Evolutionary conservation across 2,113 vertebrate genomes (phyloP), one percentile per base, ranked within the genome.

Genomic region (Urocynchramus pylzowi): DNA sequence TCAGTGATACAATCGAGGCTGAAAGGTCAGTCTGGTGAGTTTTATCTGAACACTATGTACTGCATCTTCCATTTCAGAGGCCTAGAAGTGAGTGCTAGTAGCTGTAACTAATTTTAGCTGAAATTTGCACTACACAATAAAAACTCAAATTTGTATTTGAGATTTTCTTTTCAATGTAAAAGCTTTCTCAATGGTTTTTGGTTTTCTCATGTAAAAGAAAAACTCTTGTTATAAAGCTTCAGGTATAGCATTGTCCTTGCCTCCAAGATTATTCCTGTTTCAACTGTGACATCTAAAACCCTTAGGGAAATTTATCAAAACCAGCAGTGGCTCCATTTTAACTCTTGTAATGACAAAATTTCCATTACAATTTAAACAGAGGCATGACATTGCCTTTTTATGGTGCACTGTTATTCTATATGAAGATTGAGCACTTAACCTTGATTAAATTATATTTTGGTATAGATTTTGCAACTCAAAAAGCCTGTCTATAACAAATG

Each of bases 1-100:
- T 81, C 41, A 44, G 30, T 52, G 47, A 59, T 54, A 50, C 0
- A 2, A 2, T 6, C 19, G 35, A 35, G 3, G 1, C 15, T 77
- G 21, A 31, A 93, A 91, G 11, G 33, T 75, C 2, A 0, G 6
- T 63, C n/a, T 77, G 28, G 5, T 84, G 27, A 78, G 41, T 59
- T 75, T 70, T 52, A 41, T 65, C 37, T 60, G 52, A 50, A 54
- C 1, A 2, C 7, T 18, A 3, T 47, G 12, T 65, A n/a, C 27
- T 59, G 4, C 47, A 75, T 17, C 28, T 85, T 83, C 84, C 2
- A n/a, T 83, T 76, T 85, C 19, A 67, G 41, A 63, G 22, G 39
- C 42, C 33, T 82, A 31, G 11, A 65, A 57, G 2, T 49, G 22
- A 73, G 17, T 24, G 15, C 35, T 39, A 56, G 27, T 49, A 65